Conservation (phyloP, 2,113 vertebrate genomes). For the Orientallactaga bullata region DNA sequence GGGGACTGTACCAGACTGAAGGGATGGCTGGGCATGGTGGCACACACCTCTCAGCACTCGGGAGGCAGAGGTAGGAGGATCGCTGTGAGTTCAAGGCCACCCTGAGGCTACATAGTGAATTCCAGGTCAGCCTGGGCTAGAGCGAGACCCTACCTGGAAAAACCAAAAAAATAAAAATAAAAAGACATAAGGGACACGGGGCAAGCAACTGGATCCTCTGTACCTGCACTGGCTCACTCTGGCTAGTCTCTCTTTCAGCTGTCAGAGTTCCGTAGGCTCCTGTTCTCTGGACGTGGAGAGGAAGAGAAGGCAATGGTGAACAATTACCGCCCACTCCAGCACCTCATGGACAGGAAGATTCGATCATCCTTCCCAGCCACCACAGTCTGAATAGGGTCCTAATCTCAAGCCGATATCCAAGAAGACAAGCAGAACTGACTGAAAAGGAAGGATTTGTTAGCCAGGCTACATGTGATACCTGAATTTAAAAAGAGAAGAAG, state of each 20-base stretch:
- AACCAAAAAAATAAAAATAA: no score
- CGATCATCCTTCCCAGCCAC: conserved; percentile 92
- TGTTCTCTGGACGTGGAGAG: conserved; percentile 92
- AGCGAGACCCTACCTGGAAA: no score
- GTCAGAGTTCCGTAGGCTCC: conserved; percentile 93
- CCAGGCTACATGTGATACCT: accelerated
- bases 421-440: accelerated
- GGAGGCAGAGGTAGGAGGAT: no score
- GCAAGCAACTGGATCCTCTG: accelerated
- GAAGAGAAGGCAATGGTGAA: conserved; percentile 94
- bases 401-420: neutral
- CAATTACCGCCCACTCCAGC: conserved; percentile 96
- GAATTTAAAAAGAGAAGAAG: neutral
- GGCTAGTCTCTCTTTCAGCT: conserved; percentile 86
- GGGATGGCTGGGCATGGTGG: no score
- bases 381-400: neutral
- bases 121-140: no score
- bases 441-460: accelerated
- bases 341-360: conserved; percentile 90
- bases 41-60: no score
- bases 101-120: no score
- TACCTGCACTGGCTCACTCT: accelerated
- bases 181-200: accelerated
- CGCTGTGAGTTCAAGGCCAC: no score
- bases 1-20: no score